Conservation (phyloP, 2,888 invertebrate genomes). For the Antitype chi region DNA sequence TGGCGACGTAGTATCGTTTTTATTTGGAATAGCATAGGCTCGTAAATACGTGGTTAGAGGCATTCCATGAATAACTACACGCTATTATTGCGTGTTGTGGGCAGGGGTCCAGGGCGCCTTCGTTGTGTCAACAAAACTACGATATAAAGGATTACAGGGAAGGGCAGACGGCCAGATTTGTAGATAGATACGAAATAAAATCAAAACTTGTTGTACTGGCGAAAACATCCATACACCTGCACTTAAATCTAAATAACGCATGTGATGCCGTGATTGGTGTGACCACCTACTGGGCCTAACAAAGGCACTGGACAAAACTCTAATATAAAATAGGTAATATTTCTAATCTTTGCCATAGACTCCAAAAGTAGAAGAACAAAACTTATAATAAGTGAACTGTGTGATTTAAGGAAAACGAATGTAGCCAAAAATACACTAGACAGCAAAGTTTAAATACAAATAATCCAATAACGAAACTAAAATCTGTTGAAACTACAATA, state of each 20-base stretch:
- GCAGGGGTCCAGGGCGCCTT: constrained; percentile 12
- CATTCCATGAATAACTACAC: constrained; percentile 54
- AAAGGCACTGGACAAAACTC: not conserved
- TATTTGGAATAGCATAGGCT: constrained; percentile 46
- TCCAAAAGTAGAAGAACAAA: not conserved
- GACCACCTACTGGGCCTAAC: not conserved
- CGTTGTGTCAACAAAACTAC: constrained; percentile 46
- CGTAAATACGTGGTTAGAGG: constrained; percentile 49
- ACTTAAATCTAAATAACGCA: not conserved
- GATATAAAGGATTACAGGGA: constrained; percentile 23
- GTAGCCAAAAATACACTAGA: not conserved
- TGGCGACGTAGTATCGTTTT: constrained; percentile 40
- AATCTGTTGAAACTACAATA: constrained; percentile 50
- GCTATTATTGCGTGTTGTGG: constrained; percentile 49
- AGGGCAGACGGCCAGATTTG: not conserved
- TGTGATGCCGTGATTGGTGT: not conserved
- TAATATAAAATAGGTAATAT: not conserved
- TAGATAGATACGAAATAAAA: constrained; percentile 7
- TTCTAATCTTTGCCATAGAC: not conserved
- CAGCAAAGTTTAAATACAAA: constrained; percentile 28
- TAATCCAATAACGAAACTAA: constrained; percentile 35
- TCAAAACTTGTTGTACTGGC: not conserved
- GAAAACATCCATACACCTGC: not conserved
- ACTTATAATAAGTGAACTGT: constrained; percentile 18
- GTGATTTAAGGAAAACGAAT: not conserved